phyloP scores from a whole-genome alignment of 2,113 vertebrate genomes.

The Panurus biarmicus region DNA sequence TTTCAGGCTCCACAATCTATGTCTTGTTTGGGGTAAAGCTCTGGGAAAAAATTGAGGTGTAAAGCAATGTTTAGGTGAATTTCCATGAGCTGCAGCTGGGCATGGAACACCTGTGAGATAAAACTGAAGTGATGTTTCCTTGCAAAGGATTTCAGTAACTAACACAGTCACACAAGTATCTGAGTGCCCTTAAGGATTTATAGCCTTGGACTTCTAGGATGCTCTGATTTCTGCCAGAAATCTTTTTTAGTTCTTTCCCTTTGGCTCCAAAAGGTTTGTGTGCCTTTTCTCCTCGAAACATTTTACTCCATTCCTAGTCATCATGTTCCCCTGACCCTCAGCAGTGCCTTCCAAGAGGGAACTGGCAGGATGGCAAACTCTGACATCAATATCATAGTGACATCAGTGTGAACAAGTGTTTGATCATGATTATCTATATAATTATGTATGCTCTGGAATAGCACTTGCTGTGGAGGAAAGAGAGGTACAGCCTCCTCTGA shows the following conservation, averaged over 20 bases:
- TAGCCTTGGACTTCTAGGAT: background rate
- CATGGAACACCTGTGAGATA: background rate
- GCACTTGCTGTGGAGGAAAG: background rate
- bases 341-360: background rate
- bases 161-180: background rate
- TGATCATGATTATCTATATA: background rate
- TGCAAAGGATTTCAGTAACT: background rate
- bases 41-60: fast-evolving
- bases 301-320: background rate
- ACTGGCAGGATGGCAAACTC: background rate
- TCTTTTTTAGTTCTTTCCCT: background rate
- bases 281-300: background rate
- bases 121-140: background rate
- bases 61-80: background rate
- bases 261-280: background rate
- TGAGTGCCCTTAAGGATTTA: background rate
- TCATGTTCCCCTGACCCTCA: background rate
- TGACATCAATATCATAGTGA: background rate
- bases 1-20: background rate
- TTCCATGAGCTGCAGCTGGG: background rate
- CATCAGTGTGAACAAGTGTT: background rate
- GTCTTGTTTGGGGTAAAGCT: background rate
- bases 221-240: background rate
- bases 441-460: background rate
- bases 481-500: background rate